Base-by-base conservation (phyloP, 2,888 invertebrate species). In the Aelia acuminata region DNA sequence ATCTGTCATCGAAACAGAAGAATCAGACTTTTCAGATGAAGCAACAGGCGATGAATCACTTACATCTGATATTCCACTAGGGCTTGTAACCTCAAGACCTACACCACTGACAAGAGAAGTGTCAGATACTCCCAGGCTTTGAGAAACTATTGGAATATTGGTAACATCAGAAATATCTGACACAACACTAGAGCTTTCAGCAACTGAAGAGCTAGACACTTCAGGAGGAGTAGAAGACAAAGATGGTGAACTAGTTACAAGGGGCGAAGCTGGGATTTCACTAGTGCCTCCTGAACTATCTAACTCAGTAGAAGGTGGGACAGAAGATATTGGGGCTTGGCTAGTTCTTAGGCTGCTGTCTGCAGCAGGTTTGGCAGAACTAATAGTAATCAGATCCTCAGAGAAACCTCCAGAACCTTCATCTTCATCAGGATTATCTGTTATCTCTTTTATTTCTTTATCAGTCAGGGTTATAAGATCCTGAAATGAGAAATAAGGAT, bases 121-220 rank as follows among this genome's bases (percentile, higher is more conserved):
- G 31, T 15, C 53, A 35, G 84, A 35, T 84, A 63, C 50, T 63
- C 48, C 85, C 26, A n/a, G 89, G 10, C 80, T 84, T 26, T 88
- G 85, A 53, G 89, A 89, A 53, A 91, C 91, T 90, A 91, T 48
- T 15, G 91, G 88, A 13, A 90, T 3, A 90, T 90, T 20, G 90
- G 87, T 48, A 35, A 87, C 84, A 5, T 88, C 84, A 35, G 89
- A 88, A 20, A 89, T 89, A n/a, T 84, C 47, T 88, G 90, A 89
- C 15, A 48, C 47, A n/a, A 48, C 49, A 49, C 20, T 50, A 53
- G 47, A 47, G 48, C 53, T 85, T 70, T 22, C 70, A 75, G 57
- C 48, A 31, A 39, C 48, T 22, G 85, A 88, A 26, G 89, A 35
- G 31, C 35, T 84, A 26, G 89, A 85, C 22, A 86, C 63, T 20